Conservation (phyloP, 2,113 vertebrate species). For the Psilopsiagon aurifrons region DNA sequence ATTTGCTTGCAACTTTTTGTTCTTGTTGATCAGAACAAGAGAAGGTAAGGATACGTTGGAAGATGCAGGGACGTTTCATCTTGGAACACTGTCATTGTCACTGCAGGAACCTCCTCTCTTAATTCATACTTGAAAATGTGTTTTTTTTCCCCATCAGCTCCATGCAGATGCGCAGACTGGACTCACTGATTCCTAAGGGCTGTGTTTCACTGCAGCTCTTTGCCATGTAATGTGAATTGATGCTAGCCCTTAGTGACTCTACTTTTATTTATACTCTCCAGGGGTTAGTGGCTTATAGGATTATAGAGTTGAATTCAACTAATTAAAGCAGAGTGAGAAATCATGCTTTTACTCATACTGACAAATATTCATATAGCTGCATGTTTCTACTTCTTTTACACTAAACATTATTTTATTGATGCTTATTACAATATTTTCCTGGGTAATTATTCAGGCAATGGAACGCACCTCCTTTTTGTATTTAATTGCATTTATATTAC, state of each 20-base stretch:
- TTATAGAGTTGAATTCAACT: slow-evolving; percentile 18
- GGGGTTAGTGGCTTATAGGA: not conserved
- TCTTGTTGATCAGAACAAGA: not conserved
- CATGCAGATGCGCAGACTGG: not conserved
- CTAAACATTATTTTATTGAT: slow-evolving; percentile 58
- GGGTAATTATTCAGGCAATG: slow-evolving; percentile 28
- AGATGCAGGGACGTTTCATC: not conserved
- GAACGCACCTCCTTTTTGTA: not conserved
- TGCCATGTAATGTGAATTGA: not conserved
- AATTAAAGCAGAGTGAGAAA: not conserved
- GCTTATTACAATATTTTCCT: slow-evolving; percentile 26
- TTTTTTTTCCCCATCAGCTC: not conserved
- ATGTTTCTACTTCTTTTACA: slow-evolving; percentile 27
- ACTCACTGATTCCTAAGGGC: not conserved
- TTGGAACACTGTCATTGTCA: not conserved
- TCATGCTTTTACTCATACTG: not conserved
- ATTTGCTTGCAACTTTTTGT: not conserved
- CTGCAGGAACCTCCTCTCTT: not conserved
- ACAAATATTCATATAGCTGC: not conserved
- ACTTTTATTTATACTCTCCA: slow-evolving; percentile 3
- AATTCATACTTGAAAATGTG: not conserved
- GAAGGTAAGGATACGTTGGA: not conserved
- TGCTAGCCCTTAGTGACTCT: not conserved
- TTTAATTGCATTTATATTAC: slow-evolving; percentile 37
- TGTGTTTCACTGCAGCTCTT: not conserved